A percentile compares a stretch with the other conserved stretches of the same genome.
Evolutionary conservation across 2,113 vertebrate species (phyloP).

Genomic region (Scopus umbretta): DNA sequence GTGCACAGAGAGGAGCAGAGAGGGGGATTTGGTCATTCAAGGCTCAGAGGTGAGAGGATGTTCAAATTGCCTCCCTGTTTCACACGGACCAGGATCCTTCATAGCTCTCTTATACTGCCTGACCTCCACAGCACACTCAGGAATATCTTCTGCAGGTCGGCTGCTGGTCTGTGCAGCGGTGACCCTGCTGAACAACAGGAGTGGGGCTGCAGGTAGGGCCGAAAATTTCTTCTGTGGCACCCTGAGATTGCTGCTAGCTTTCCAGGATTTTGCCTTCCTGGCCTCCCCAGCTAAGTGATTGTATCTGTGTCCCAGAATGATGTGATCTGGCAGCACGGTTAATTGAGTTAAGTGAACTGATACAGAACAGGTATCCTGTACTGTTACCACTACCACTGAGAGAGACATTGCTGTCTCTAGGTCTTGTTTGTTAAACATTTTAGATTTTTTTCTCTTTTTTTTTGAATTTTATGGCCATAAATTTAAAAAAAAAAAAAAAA

Average conservation of each 20-base stretch:
- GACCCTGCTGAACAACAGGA: not conserved
- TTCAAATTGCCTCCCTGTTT: not conserved
- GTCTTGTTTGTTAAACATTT: not conserved
- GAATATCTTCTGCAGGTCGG: not conserved
- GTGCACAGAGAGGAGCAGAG: not conserved
- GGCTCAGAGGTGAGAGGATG: not conserved
- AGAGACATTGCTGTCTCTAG: not conserved
- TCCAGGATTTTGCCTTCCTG: not conserved
- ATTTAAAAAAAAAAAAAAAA: not conserved
- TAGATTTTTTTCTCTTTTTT: not conserved
- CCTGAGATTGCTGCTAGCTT: not conserved
- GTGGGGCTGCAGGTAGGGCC: not conserved
- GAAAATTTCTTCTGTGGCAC: not conserved
- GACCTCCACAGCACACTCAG: not conserved
- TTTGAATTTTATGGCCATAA: not conserved
- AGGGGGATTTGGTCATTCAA: not conserved
- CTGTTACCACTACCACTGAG: not conserved
- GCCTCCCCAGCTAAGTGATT: not conserved
- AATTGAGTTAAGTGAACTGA: not conserved
- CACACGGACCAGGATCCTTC: not conserved
- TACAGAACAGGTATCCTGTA: not conserved
- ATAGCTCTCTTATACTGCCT: not conserved
- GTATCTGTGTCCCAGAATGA: not conserved
- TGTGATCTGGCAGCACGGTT: not conserved
- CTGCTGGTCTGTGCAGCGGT: not conserved